Evolutionary conservation across 2,888 invertebrate species (phyloP), one percentile per base, ranked within the genome.

Genomic region (Dasypolia templi): DNA sequence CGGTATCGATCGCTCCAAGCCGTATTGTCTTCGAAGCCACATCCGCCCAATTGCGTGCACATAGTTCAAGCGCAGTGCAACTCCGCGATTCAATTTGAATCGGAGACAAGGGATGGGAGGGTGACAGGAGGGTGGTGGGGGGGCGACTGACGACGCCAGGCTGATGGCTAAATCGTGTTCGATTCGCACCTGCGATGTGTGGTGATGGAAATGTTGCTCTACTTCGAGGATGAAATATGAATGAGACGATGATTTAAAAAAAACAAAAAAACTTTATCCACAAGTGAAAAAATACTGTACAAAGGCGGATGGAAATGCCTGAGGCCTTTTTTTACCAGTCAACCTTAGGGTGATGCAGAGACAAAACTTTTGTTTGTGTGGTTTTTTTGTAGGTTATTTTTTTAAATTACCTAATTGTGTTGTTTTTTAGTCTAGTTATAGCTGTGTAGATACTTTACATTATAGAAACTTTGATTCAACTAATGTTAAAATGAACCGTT

Each of bases 161-260:
- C 92, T 95, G 96, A 96, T 96, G 95, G 96, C 93, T 93, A 93
- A 96, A 95, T 93, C 95, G 94, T 96, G 96, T 95, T 94, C 95
- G 92, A 94, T 94, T 95, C 91, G 89, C 95, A 96, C 96, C 96
- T 96, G 95, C 90, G 89, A 89, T 82, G 86, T 84, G 83, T 75
- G 77, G 74, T 46, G 85, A 35, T 53, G 3, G 55, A 82, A 26
- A 86, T 63, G 86, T 78, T 90, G 91, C 94, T 95, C 91, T 91
- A 92, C 89, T 86, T 89, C 3, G 46, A 1, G 0, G 0, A 22
- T 51, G 22, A 26, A 65, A 53, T 11, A 29, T 26, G 7, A 0
- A 32, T 55, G 32, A 42, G n/a, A 2, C n/a, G 35, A 59, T 17
- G 9, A 14, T 4, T 32, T 14, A n/a, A n/a, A n/a, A n/a, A n/a